Conservation (phyloP, 2,113 vertebrate species). For the Istiophorus platypterus region DNA sequence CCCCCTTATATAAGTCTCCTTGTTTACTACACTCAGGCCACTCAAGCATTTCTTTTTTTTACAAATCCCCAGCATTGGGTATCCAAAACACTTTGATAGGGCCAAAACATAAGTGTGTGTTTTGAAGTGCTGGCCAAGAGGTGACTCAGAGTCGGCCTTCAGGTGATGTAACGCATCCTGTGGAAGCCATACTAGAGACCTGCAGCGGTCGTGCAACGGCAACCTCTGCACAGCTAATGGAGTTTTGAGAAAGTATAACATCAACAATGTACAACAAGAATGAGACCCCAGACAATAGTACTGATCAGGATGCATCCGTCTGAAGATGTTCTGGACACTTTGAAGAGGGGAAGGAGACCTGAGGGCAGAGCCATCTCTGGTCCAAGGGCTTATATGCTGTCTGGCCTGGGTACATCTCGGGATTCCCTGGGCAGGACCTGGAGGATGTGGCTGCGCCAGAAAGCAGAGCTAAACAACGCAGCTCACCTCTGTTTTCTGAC, state of each 20-base stretch:
- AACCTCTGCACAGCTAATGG: background rate
- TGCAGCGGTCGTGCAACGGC: background rate
- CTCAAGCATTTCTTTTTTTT: too few species aligned
- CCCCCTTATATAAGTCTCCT: slow-evolving; percentile 38
- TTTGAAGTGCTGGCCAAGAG: slow-evolving; percentile 19
- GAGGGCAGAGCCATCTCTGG: background rate
- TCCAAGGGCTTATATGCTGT: background rate
- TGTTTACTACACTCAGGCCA: slow-evolving; percentile 23
- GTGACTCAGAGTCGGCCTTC: slow-evolving; percentile 29
- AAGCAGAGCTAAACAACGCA: background rate
- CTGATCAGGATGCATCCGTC: background rate
- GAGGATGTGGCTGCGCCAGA: background rate
- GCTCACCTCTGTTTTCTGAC: background rate
- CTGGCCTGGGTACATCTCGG: background rate
- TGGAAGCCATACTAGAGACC: background rate
- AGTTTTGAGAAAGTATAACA: background rate
- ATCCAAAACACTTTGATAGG: slow-evolving; percentile 31
- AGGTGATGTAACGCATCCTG: background rate
- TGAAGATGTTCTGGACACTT: background rate
- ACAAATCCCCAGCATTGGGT: background rate
- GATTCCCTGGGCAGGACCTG: background rate
- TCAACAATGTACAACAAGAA: background rate
- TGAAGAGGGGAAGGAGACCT: background rate
- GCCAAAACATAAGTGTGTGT: slow-evolving; percentile 31
- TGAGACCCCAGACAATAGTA: background rate